These are phyloP conservation scores for Heteropelma amictum DNA, from an alignment of 2,888 invertebrate species.

Conservation along the genomic window DNA sequence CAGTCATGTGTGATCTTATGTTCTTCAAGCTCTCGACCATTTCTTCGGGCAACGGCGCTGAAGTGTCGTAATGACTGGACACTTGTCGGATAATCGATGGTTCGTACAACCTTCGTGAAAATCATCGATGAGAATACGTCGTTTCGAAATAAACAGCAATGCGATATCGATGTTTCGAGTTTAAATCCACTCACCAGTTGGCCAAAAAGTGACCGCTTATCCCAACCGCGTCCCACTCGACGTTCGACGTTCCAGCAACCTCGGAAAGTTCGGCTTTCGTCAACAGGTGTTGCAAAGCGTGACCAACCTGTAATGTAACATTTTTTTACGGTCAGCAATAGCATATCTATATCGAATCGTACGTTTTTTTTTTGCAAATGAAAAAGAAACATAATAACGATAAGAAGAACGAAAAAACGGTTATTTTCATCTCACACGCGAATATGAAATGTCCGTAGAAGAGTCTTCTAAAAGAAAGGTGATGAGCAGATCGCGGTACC, in stretches of 20 bases:
- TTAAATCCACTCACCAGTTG: constrained; percentile 81
- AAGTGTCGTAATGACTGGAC: constrained; percentile 87
- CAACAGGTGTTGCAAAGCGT: constrained; percentile 90
- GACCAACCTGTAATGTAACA: constrained; percentile 84
- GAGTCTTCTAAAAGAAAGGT: too few species aligned
- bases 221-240: constrained; percentile 96
- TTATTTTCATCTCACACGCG: too few species aligned
- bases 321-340: background rate
- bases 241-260: constrained; percentile 89
- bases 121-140: too few species aligned
- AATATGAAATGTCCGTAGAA: too few species aligned
- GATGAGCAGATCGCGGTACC: constrained; percentile 71
- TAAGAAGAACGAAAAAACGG: too few species aligned
- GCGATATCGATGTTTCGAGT: background rate
- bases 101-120: constrained; percentile 83
- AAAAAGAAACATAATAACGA: background rate
- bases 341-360: background rate
- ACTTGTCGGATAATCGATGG: constrained; percentile 81
- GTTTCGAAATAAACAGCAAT: background rate
- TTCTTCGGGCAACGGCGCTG: constrained; percentile 84
- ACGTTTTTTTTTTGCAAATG: background rate
- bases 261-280: constrained; percentile 90
- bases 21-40: constrained; percentile 83
- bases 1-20: constrained; percentile 87
- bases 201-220: constrained; percentile 90